Percentiles rank a stretch among this genome's conserved stretches.
Evolutionary conservation across 2,113 vertebrate genomes (phyloP).

Genomic region (Cinclus mexicanus): DNA sequence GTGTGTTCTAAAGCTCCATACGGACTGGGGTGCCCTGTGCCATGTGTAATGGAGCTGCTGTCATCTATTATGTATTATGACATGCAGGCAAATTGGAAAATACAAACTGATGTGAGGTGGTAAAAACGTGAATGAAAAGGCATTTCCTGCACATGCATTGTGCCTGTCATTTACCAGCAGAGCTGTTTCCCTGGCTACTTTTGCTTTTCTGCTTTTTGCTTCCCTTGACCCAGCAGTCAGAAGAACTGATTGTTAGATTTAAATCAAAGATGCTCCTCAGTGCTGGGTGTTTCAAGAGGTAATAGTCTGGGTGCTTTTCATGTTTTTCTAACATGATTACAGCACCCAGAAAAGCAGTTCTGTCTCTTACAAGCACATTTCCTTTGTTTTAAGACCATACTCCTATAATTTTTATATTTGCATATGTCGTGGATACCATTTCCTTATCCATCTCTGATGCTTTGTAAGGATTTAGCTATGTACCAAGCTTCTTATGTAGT

Average conservation of each 20-base stretch:
- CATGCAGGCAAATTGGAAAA: constrained; percentile 15
- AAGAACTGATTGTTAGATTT: background rate
- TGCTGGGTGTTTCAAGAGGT: background rate
- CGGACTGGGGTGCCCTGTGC: background rate
- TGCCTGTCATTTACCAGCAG: background rate
- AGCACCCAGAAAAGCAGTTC: background rate
- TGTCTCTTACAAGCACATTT: background rate
- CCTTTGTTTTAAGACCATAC: background rate
- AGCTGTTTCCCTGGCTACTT: background rate
- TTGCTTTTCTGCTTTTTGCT: background rate
- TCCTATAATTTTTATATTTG: background rate
- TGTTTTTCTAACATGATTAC: background rate
- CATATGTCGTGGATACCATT: background rate
- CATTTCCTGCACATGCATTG: background rate
- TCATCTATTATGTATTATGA: background rate
- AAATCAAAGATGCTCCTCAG: background rate
- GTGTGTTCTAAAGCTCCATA: background rate
- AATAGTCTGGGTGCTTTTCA: background rate
- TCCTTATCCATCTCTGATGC: background rate
- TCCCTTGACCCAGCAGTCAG: constrained; percentile 4
- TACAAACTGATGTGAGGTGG: background rate
- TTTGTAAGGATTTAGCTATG: background rate
- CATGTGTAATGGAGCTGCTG: background rate
- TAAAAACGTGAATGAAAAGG: background rate
- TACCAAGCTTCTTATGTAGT: background rate